Evolutionary conservation across 2,113 vertebrate genomes (phyloP), one percentile per base, ranked within the genome.

Genomic region (Zingel zingel): DNA sequence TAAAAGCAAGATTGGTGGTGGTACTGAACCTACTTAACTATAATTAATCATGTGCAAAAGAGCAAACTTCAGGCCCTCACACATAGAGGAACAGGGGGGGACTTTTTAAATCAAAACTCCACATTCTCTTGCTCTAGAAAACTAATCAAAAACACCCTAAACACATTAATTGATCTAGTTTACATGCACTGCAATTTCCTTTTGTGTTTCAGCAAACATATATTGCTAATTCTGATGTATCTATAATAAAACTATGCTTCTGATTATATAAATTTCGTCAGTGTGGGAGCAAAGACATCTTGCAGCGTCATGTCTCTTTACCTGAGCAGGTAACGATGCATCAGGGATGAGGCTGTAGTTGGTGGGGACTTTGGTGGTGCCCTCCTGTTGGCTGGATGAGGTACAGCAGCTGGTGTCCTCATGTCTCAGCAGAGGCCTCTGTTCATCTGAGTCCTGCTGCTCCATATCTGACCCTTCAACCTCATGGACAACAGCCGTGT

Each of bases 301-400:
- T 9, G 18, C 13, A 21, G 15, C 59, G n/a, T n/a, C 11, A 15
- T 0, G 2, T 64, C n/a, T 86, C 63, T 65, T 56, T 33, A 95
- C 95, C 94, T 95, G 93, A 76, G 85, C 64, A 74, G 94, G 58
- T 58, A 93, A n/a, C 0, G 76, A 78, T 10, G 59, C 57, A 7
- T 94, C 91, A n/a, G 95, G 95, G 61, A 95, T 10, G 13, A 96
- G 91, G 84, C 89, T 95, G 88, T 87, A 88, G 89, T 56, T 94
- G 59, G 81, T 75, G 11, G 90, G 92, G 83, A 94, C 51, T 74
- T 88, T 89, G n/a, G 86, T 8, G 12, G 86, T 8, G 12, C 78
- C 93, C 51, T 84, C 85, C 53, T 14, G 61, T 68, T 84, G 91
- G 79, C 30, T 85, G 25, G 64, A 33, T 14, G 90, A 3, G 33